These are phyloP conservation scores for Harpagoxenus sublaevis DNA, from an alignment of 2,888 invertebrate genomes.

Conservation along the genomic window DNA sequence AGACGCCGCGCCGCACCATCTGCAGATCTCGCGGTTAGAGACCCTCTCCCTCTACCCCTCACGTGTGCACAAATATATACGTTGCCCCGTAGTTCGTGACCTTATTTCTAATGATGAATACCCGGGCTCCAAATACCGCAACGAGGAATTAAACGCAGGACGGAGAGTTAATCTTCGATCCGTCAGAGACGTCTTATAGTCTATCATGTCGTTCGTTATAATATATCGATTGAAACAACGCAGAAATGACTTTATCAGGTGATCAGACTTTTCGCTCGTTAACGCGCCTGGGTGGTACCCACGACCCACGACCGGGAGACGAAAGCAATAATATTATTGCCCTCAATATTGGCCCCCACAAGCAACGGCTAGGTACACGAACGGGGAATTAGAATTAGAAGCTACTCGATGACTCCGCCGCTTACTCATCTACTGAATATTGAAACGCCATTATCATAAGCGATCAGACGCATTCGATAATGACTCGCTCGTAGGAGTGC, in stretches of 20 bases:
- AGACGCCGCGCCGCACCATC: constrained; percentile 50
- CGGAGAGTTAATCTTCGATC: neutral
- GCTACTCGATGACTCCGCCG: constrained; percentile 62
- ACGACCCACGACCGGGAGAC: constrained; percentile 30
- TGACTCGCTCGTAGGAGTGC: constrained; percentile 35
- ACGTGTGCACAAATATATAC: neutral
- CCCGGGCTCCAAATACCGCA: neutral
- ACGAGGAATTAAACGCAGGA: constrained; percentile 7
- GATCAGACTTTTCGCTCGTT: neutral
- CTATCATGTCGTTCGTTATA: neutral
- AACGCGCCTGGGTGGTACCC: constrained; percentile 4
- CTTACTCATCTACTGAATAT: constrained; percentile 75
- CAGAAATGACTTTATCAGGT: constrained; percentile 20
- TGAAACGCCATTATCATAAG: constrained; percentile 61
- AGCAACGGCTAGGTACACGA: constrained; percentile 54
- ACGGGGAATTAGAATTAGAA: constrained; percentile 67
- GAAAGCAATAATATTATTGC: constrained; percentile 52
- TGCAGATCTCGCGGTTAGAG: constrained; percentile 29
- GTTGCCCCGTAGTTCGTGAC: neutral
- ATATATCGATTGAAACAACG: constrained; percentile 11
- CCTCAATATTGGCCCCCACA: constrained; percentile 56
- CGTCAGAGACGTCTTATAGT: neutral
- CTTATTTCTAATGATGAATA: constrained; percentile 29
- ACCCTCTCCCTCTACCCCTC: neutral
- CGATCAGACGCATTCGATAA: constrained; percentile 48